A percentile compares a stretch with the other conserved stretches of the same genome.
Evolutionary conservation across 2,888 invertebrate genomes (phyloP).

Genomic region (Heteropelma amictum): DNA sequence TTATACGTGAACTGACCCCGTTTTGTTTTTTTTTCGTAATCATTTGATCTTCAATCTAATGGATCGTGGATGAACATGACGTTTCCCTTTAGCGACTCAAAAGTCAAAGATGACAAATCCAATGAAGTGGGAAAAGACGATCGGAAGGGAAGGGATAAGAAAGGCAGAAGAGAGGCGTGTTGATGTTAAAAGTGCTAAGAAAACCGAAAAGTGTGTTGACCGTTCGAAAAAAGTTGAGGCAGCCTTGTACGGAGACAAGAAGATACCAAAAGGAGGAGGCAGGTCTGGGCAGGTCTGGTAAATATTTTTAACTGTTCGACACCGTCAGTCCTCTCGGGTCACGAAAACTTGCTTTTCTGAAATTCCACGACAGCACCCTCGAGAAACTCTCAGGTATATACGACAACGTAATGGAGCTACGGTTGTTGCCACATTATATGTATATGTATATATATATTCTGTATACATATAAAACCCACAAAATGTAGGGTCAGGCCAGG

Average conservation of each 20-base stretch:
- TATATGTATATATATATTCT: background rate
- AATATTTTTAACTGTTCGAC: slow-evolving; percentile 65
- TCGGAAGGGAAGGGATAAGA: slow-evolving; percentile 6
- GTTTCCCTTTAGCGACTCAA: slow-evolving; percentile 39
- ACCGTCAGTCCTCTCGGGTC: slow-evolving; percentile 57
- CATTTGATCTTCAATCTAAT: slow-evolving; percentile 19
- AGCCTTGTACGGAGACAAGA: slow-evolving; percentile 4
- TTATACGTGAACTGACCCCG: slow-evolving; percentile 27
- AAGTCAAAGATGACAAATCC: background rate
- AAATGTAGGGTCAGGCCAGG: background rate
- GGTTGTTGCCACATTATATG: slow-evolving; percentile 24
- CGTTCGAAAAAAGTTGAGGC: slow-evolving; percentile 34
- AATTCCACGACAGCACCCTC: slow-evolving; percentile 50
- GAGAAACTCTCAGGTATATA: slow-evolving; percentile 59
- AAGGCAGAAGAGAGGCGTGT: slow-evolving; percentile 41
- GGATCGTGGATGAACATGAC: slow-evolving; percentile 48
- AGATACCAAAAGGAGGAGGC: background rate
- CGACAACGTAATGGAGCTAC: slow-evolving; percentile 8
- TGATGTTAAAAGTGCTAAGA: slow-evolving; percentile 30
- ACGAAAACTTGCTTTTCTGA: slow-evolving; percentile 57
- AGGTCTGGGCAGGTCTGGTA: slow-evolving; percentile 53
- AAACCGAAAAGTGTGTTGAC: slow-evolving; percentile 39
- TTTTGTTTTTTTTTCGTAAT: slow-evolving; percentile 29
- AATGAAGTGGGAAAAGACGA: background rate
- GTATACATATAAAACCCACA: slow-evolving; percentile 3